Percentiles rank a stretch among this genome's conserved stretches.
phyloP scores from a whole-genome alignment of 2,797 vertebrate genomes.

The Graptemys geographica region DNA sequence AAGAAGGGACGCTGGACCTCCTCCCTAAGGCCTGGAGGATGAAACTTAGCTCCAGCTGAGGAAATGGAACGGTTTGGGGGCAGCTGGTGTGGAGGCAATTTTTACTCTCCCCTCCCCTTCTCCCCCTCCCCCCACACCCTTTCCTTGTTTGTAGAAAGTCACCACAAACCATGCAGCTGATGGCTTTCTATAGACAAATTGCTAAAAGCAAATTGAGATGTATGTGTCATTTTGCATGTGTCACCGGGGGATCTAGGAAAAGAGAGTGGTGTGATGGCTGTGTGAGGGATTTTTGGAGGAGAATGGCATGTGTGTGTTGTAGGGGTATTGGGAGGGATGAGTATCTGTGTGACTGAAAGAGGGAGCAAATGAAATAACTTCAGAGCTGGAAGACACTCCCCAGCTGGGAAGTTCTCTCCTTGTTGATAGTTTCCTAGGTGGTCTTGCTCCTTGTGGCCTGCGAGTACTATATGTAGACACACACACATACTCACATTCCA shows the following conservation, averaged over 20 bases:
- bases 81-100: fast-evolving
- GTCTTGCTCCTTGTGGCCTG: neutral
- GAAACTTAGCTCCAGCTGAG: constrained; percentile 72
- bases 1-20: constrained; percentile 73
- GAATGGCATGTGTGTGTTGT: neutral
- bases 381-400: neutral
- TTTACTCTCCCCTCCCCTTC: neutral
- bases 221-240: neutral
- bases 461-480: neutral
- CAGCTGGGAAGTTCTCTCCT: neutral
- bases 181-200: neutral
- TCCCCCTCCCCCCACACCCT: neutral
- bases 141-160: constrained; percentile 24
- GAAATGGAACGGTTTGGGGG: constrained; percentile 35
- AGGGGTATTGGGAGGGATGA: neutral
- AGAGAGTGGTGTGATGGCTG: fast-evolving
- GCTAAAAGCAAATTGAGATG: neutral
- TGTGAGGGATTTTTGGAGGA: fast-evolving
- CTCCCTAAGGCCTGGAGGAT: constrained; percentile 69
- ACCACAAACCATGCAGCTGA: neutral
- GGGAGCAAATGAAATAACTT: neutral
- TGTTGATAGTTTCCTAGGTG: neutral
- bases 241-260: neutral
- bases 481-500: neutral
- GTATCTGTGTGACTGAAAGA: neutral